Evolutionary conservation across 2,797 vertebrate species (phyloP), one percentile per base, ranked within the genome.

Genomic region (Leucoraja ocellata): DNA sequence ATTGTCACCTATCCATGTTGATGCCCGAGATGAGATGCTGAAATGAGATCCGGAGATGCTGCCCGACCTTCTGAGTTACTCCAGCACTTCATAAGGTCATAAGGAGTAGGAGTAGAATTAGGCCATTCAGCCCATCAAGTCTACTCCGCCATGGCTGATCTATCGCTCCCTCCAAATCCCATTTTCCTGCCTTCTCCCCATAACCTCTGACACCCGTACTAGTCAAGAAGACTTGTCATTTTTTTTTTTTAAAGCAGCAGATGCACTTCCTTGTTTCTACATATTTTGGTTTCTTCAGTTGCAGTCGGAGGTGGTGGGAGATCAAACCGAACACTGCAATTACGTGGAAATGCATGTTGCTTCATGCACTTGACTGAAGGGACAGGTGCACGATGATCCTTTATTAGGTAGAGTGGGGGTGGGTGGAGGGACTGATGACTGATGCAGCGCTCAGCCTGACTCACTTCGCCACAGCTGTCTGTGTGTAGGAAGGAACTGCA

Each of bases 321-420:
- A 73, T 91, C 68, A 91, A 61, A 86, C 88, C 73, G 36, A 86
- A 86, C 61, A 63, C 54, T 86, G 88, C 88, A 71, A 73, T 91
- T 91, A 91, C 73, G 39, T 73, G 32, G 6, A 73, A 46, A 18
- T 65, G 65, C 65, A 91, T 91, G 88, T 91, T 91, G 88, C 73
- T 91, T 6, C 39, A 36, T 18, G 68, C 46, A 39, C 21, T 91
- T 91, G 88, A 91, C 88, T 91, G 36, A 91, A 71, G 28, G 16
- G 68, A 91, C 88, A 73, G 88, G 65, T 91, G 65, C 88, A 86
- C 58, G 13, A 65, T 73, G 39, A 91, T 91, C 88, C 68, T 68
- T 91, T 39, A 65, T 39, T 68, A 32, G 65, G 68, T 39, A 21
- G 36, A 6, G 79, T 46, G 79, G 36, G 36, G 13, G 14, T 2